Evolutionary conservation across 2,888 invertebrate species (phyloP).

Genomic region (Crematogaster levior): DNA sequence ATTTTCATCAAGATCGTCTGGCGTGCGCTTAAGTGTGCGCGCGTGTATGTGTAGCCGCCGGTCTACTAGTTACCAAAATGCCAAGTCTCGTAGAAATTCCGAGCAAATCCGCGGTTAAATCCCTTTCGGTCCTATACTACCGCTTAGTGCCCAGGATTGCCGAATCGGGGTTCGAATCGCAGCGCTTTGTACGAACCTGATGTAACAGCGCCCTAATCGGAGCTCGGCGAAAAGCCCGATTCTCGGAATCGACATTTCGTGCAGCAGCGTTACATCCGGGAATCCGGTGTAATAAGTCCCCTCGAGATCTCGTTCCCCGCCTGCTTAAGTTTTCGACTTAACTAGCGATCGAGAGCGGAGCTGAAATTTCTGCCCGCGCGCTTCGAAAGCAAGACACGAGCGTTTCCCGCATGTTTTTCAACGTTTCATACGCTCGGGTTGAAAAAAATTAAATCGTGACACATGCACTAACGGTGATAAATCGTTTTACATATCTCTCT

Average conservation of each 20-base stretch:
- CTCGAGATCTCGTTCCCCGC: background rate
- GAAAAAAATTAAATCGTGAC: slow-evolving; percentile 10
- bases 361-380: background rate
- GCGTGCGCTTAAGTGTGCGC: background rate
- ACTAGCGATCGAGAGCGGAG: background rate
- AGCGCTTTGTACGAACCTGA: slow-evolving; percentile 47
- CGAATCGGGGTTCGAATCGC: slow-evolving; percentile 54
- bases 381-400: background rate
- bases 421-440: background rate
- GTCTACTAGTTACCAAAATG: slow-evolving; percentile 37
- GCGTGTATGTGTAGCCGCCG: background rate
- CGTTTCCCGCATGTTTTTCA: background rate
- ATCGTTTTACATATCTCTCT: background rate
- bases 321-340: slow-evolving; percentile 18
- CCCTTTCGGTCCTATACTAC: slow-evolving; percentile 45
- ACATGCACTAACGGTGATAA: background rate
- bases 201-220: slow-evolving; percentile 54
- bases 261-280: slow-evolving; percentile 1
- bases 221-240: slow-evolving; percentile 9
- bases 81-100: slow-evolving; percentile 53
- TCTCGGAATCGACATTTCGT: slow-evolving; percentile 30
- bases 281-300: slow-evolving; percentile 45
- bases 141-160: slow-evolving; percentile 49
- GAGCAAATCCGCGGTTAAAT: slow-evolving; percentile 56
- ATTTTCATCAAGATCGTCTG: slow-evolving; percentile 35